A percentile compares a stretch with the other conserved stretches of the same genome.
phyloP scores from a whole-genome alignment of 2,888 invertebrate genomes.

The Sminthurides aquaticus region DNA sequence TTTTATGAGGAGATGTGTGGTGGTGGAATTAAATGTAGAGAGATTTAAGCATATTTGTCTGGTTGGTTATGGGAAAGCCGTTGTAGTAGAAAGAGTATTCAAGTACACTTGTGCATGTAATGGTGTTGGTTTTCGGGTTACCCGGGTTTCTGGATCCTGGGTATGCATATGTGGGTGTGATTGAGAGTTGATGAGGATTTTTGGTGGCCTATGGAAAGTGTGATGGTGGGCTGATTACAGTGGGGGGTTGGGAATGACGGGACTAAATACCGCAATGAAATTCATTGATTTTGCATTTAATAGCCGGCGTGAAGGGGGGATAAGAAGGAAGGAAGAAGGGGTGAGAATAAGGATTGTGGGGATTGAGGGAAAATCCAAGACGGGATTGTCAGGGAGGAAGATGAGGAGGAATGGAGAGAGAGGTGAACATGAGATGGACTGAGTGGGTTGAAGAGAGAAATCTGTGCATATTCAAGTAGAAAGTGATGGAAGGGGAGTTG shows the following conservation, averaged over 20 bases:
- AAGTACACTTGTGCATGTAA: too few species aligned
- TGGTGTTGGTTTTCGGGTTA: too few species aligned
- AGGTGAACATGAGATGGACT: not conserved
- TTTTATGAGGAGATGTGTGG: too few species aligned
- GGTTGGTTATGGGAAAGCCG: too few species aligned
- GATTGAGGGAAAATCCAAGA: not conserved
- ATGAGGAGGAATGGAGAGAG: not conserved
- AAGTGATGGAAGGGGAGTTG: not conserved
- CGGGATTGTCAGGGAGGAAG: not conserved
- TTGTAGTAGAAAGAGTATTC: too few species aligned
- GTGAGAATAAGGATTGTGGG: not conserved
- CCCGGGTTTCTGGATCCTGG: too few species aligned
- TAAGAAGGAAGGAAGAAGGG: not conserved
- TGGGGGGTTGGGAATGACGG: not conserved
- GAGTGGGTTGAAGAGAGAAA: not conserved
- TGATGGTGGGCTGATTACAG: not conserved
- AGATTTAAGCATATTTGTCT: too few species aligned
- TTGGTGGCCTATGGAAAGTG: not conserved
- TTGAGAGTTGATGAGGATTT: not conserved
- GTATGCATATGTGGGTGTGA: too few species aligned
- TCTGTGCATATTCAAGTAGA: not conserved
- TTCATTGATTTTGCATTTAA: conserved; percentile 9
- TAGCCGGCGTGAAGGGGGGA: not conserved
- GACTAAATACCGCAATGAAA: conserved; percentile 3
- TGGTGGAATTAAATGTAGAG: too few species aligned